Conservation (phyloP, 1,140 invertebrate genomes). For the Brachionus angularis region DNA sequence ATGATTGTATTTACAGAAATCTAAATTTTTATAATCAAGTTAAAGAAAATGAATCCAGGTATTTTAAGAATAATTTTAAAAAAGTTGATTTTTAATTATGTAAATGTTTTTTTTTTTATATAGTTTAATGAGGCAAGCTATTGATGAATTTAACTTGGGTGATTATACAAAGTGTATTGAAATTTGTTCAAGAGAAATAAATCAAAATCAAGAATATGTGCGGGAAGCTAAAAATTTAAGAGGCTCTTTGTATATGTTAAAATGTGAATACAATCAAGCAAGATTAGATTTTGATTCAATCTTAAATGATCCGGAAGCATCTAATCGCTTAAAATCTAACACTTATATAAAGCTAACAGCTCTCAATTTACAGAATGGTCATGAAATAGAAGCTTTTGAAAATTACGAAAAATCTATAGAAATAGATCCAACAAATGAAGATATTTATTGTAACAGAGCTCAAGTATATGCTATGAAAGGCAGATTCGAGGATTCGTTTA, state of each 20-base stretch:
- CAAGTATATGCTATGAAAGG: slow-evolving; percentile 71
- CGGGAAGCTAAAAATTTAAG: slow-evolving; percentile 41
- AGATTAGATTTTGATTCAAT: slow-evolving; percentile 21
- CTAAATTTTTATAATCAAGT: slow-evolving; percentile 39
- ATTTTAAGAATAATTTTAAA: neutral
- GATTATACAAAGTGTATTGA: slow-evolving; percentile 18
- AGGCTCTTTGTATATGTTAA: slow-evolving; percentile 16
- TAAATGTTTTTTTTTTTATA: neutral
- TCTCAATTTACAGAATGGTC: slow-evolving; percentile 70
- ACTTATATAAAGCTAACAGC: slow-evolving; percentile 83
- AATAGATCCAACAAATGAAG: slow-evolving; percentile 72
- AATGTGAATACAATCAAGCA: slow-evolving; percentile 36
- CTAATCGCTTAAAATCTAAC: slow-evolving; percentile 60
- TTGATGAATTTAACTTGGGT: slow-evolving; percentile 11
- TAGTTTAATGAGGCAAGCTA: slow-evolving; percentile 31
- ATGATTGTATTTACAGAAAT: slow-evolving; percentile 34
- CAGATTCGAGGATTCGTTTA: slow-evolving; percentile 70
- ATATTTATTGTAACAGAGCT: slow-evolving; percentile 75
- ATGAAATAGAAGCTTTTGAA: slow-evolving; percentile 69
- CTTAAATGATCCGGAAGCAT: neutral
- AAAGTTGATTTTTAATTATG: neutral
- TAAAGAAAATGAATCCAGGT: slow-evolving; percentile 20
- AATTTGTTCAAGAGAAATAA: slow-evolving; percentile 27
- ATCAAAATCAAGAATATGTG: neutral
- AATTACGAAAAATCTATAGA: slow-evolving; percentile 69